These are phyloP conservation scores for Tetramorium simillimum DNA, from an alignment of 1,140 invertebrate genomes.

Conservation along the genomic window DNA sequence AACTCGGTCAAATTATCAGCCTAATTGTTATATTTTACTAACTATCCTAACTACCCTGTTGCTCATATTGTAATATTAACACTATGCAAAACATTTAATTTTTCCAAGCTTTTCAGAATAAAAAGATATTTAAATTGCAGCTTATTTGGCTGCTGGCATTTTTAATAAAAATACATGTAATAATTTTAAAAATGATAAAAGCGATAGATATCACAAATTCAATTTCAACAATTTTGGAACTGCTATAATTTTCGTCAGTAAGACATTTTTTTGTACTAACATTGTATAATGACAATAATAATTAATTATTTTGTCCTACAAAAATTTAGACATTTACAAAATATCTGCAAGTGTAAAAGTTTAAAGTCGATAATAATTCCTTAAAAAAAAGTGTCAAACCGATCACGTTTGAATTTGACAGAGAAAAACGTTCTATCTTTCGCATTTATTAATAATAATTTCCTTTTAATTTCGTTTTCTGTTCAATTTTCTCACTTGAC, in stretches of 20 bases:
- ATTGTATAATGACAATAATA: background rate
- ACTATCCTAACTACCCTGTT: background rate
- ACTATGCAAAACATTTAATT: background rate
- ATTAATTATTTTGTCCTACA: background rate
- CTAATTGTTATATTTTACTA: background rate
- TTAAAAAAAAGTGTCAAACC: background rate
- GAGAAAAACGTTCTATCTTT: background rate
- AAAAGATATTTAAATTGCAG: background rate
- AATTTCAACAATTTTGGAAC: no score
- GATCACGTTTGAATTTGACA: background rate
- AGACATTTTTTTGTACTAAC: no score
- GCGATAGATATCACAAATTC: background rate
- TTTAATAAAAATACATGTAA: background rate
- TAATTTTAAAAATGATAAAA: background rate
- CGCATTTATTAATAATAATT: background rate
- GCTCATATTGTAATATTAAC: background rate
- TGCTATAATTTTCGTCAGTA: no score
- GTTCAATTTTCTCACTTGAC: constrained; percentile 4
- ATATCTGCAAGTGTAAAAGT: background rate
- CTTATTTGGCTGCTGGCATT: background rate
- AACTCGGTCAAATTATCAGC: no score
- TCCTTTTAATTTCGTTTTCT: constrained; percentile 1
- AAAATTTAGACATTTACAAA: background rate
- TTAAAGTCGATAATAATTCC: background rate
- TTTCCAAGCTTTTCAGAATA: background rate